phyloP scores from a whole-genome alignment of 2,113 vertebrate species.

The Silurus asotus region DNA sequence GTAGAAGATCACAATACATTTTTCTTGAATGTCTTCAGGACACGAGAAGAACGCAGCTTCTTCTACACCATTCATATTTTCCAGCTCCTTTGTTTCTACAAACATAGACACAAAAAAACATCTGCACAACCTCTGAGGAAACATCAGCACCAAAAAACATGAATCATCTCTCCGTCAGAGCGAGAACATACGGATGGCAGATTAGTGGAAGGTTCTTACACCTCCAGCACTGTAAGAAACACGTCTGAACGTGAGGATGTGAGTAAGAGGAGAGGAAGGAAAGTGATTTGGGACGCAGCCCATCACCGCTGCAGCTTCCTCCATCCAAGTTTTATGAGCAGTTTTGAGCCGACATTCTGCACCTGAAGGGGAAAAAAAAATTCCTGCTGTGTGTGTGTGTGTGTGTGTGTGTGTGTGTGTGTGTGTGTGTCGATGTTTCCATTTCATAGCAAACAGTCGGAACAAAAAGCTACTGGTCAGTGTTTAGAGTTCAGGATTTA shows the following conservation, averaged over 20 bases:
- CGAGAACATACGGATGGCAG: neutral
- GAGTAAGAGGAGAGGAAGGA: neutral
- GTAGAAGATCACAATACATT: neutral
- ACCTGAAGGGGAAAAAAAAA: conserved; percentile 13
- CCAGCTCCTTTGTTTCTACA: neutral
- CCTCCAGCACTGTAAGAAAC: conserved; percentile 39
- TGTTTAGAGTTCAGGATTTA: conserved; percentile 18
- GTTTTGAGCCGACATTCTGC: conserved; percentile 36
- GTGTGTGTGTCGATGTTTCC: conserved; percentile 25
- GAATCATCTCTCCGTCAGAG: neutral
- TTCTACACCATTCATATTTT: neutral
- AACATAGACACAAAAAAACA: neutral
- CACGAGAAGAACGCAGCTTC: neutral
- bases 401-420: neutral
- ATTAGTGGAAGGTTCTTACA: conserved; percentile 17
- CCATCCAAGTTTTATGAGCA: conserved; percentile 51
- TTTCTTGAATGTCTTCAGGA: neutral
- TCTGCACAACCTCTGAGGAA: neutral
- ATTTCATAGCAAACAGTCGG: neutral
- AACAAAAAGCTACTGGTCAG: conserved; percentile 2
- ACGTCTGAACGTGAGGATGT: neutral
- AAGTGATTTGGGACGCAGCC: neutral
- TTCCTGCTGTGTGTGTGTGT: conserved; percentile 6
- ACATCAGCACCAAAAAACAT: too few species aligned
- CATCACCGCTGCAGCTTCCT: neutral